Percentiles rank a stretch among this genome's conserved stretches.
Conservation (phyloP, 1,140 invertebrate genomes). For the silkworm (Bombyx mori) region DNA sequence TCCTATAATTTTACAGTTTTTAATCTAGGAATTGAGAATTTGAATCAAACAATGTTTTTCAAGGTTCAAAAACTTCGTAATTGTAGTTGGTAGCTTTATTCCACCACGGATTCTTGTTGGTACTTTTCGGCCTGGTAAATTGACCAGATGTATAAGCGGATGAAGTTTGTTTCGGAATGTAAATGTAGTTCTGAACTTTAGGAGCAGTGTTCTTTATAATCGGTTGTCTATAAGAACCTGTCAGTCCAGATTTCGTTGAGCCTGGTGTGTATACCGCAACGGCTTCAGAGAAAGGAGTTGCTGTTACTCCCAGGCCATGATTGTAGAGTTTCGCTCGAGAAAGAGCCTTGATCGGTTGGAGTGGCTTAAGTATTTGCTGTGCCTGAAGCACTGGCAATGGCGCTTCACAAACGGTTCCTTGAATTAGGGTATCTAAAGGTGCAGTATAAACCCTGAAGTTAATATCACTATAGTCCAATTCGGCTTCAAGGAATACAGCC, state of each 20-base stretch:
- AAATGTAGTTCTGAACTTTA: slow-evolving; percentile 11
- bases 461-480: slow-evolving; percentile 81
- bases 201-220: slow-evolving; percentile 5
- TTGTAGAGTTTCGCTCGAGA: slow-evolving; percentile 7
- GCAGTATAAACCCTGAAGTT: slow-evolving; percentile 84
- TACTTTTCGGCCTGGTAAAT: background rate
- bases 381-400: slow-evolving; percentile 5
- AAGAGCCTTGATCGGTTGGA: slow-evolving; percentile 3
- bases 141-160: slow-evolving; percentile 3
- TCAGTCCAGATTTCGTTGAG: background rate
- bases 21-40: background rate
- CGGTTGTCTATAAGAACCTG: slow-evolving; percentile 3
- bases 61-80: slow-evolving; percentile 21
- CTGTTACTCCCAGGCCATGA: slow-evolving; percentile 1
- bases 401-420: slow-evolving; percentile 80
- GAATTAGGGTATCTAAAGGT: slow-evolving; percentile 74
- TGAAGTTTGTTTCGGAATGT: slow-evolving; percentile 13
- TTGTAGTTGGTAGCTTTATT: slow-evolving; percentile 10
- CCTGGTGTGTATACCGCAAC: slow-evolving; percentile 3
- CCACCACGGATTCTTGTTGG: slow-evolving; percentile 22
- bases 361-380: background rate
- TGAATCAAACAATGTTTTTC: background rate
- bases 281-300: slow-evolving; percentile 1
- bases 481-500: slow-evolving; percentile 81
- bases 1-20: no score